Evolutionary conservation across 2,888 invertebrate species (phyloP), one percentile per base, ranked within the genome.

Genomic region (Gastracanthus pulcherrimus): DNA sequence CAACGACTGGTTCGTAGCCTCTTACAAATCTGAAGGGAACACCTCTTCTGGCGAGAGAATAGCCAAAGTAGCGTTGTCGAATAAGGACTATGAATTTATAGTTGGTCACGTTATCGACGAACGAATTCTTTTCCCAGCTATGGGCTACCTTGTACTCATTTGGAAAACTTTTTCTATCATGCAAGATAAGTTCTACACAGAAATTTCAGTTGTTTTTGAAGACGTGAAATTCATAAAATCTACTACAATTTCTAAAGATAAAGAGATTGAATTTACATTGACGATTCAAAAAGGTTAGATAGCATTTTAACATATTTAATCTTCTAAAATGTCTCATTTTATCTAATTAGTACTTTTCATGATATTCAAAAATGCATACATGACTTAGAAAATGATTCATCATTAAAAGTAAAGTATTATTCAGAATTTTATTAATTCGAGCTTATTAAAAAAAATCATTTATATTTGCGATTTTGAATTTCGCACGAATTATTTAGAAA

Each of bases 191-290:
- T 92, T 94, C 0, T 94, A 93, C 85, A 94, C 94, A 31, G 94
- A 96, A 84, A 93, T 97, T 38, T 41, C 96, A 0, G 95, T 98
- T 0, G n/a, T n/a, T n/a, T n/a, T n/a, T n/a, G n/a, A n/a, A n/a
- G n/a, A n/a, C n/a, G n/a, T n/a, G n/a, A n/a, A 94, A 58, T 97
- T 98, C 89, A 94, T 96, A 85, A 93, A 97, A 86, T 97, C 97
- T 7, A 97, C 97, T 0, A 95, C 95, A 85, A 93, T 98, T 80
- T 94, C 95, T 0, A 94, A 94, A 83, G 95, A 95, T 67, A 93
- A 4, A 67, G 11, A 16, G 13, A 48, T 45, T 45, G 11, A 7
- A 31, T n/a, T n/a, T n/a, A 6, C n/a, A n/a, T n/a, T n/a, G n/a
- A n/a, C n/a, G n/a, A n/a, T n/a, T n/a, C n/a, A n/a, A n/a, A n/a